Evolutionary conservation across 2,888 invertebrate species (phyloP).

Genomic region (Smittia aterrima): DNA sequence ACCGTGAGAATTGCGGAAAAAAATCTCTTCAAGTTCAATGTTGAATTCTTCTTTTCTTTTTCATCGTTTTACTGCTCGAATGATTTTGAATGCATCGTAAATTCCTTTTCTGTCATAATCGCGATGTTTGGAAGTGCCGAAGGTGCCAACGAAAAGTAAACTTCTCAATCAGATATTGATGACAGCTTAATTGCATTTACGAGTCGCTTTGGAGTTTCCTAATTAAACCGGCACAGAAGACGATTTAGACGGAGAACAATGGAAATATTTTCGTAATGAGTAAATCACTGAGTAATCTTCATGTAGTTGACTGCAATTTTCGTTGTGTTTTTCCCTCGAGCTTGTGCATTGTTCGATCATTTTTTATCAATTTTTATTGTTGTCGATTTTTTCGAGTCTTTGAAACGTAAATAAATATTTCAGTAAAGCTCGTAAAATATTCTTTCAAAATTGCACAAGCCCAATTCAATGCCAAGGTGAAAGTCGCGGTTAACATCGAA

Average conservation of each 20-base stretch:
- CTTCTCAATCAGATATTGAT: not conserved
- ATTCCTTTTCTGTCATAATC: not conserved
- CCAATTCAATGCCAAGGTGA: slow-evolving; percentile 6
- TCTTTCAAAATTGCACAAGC: not conserved
- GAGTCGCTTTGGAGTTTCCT: not conserved
- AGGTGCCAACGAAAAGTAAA: not conserved
- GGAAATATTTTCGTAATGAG: slow-evolving; percentile 23
- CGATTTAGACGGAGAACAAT: slow-evolving; percentile 4
- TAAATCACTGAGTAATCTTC: not conserved
- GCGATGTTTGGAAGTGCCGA: not conserved
- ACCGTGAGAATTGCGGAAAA: not conserved
- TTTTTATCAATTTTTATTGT: slow-evolving; percentile 3
- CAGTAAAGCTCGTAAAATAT: too few relatives aligned
- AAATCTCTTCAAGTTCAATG: not conserved
- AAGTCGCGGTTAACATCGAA: not conserved
- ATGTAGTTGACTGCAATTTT: not conserved
- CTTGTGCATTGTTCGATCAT: not conserved
- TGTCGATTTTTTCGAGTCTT: not conserved
- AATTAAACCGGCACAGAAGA: not conserved
- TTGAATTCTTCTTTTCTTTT: not conserved
- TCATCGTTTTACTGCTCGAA: not conserved
- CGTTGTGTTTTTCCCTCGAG: not conserved
- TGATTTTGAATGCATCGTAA: slow-evolving; percentile 4
- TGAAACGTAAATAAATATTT: too few relatives aligned
- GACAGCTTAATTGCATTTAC: not conserved